These are phyloP conservation scores for Lota lota DNA, from an alignment of 2,113 vertebrate species.

Conservation along the genomic window DNA sequence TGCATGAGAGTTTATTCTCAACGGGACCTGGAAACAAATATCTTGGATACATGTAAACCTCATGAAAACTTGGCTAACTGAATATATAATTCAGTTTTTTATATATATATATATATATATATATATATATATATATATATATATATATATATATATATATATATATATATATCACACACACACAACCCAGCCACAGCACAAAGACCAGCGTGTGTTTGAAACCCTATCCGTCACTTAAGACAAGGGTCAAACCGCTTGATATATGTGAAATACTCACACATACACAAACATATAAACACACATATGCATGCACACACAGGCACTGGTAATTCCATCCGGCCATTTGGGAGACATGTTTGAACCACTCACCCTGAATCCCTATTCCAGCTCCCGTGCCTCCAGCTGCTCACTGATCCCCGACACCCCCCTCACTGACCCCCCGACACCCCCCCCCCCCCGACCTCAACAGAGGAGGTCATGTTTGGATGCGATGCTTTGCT, in stretches of 20 bases:
- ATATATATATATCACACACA: too few species aligned
- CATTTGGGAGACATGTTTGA: conserved; percentile 20
- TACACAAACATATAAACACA: neutral
- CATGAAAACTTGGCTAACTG: too few species aligned
- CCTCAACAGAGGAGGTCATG: conserved; percentile 5
- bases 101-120: too few species aligned
- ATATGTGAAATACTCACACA: neutral
- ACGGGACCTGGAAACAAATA: too few species aligned
- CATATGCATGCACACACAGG: conserved; percentile 3
- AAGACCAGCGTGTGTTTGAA: neutral
- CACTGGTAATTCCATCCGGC: conserved; percentile 17
- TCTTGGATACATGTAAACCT: too few species aligned
- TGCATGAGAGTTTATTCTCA: too few species aligned
- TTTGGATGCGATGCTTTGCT: conserved; percentile 8
- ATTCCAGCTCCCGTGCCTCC: neutral
- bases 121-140: too few species aligned
- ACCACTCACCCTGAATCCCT: neutral
- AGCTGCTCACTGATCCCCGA: conserved; percentile 2
- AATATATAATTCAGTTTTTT: too few species aligned
- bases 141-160: too few species aligned
- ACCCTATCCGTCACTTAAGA: neutral
- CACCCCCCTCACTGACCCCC: neutral
- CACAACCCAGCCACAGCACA: neutral
- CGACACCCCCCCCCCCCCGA: neutral
- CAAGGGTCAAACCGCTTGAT: neutral